Base-by-base conservation (phyloP, 2,888 invertebrate genomes). In the Melanotus villosus region DNA sequence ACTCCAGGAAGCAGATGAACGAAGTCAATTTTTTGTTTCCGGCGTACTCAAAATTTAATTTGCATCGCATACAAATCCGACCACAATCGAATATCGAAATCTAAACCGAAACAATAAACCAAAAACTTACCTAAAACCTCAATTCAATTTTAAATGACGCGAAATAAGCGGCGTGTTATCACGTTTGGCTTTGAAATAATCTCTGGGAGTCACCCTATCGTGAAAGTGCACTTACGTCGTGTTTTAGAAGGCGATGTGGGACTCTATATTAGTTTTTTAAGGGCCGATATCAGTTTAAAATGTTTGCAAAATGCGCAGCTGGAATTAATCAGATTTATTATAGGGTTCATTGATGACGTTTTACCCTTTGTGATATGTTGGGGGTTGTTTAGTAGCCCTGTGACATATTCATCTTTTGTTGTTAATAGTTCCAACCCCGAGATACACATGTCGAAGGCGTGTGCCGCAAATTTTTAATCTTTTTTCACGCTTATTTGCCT, bases 321-420 rank as follows among this genome's bases (percentile, higher is more conserved):
- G 82, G 82, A 80, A 82, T 83, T 83, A 83, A 84, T 83, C 84
- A 82, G 83, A 83, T 84, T 83, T 82, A 81, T 82, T 80, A 78
- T 78, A 78, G 79, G 76, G 77, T 77, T 79, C 77, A 77, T 77
- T 79, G 72, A 64, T 65, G 60, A 21, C 32, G 54, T 79, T 77
- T 74, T 74, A 70, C 73, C 73, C 56, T 75, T 78, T 75, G 74
- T 74, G 75, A 76, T 71, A 76, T 76, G 74, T 79, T 79, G 79
- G 76, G 77, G 77, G 78, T 74, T 76, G 76, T 75, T 75, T 72
- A 70, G 76, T 75, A 77, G 76, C 75, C 69, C 75, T 75, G 71
- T 75, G 79, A 80, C 81, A 80, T 80, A 79, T 82, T 82, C 78
- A 79, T 80, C 76, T 74, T 77, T 78, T 80, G 76, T 79, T 73